Percentiles rank a stretch among this genome's conserved stretches.
Conservation (phyloP, 2,113 vertebrate genomes). For the Microcebus lehilahytsara region DNA sequence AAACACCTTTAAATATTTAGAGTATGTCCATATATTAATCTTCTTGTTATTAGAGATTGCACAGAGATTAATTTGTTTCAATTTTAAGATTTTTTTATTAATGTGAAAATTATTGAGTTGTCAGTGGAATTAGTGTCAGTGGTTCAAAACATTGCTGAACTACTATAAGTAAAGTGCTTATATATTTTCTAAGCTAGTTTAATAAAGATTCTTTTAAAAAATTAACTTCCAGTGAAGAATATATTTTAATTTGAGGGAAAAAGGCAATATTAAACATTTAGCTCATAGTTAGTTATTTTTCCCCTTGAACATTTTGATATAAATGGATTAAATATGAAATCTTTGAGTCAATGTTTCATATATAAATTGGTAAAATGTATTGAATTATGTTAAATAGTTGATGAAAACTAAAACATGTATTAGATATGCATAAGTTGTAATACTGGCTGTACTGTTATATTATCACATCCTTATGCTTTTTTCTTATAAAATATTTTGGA, state of each 20-base stretch:
- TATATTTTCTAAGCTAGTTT: neutral
- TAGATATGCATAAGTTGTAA: neutral
- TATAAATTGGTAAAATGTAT: constrained; percentile 36
- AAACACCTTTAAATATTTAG: neutral
- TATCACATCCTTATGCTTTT: neutral
- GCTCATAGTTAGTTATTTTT: constrained; percentile 22
- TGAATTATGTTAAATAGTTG: constrained; percentile 44
- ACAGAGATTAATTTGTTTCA: neutral
- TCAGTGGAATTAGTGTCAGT: neutral
- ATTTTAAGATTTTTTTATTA: neutral
- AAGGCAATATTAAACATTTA: constrained; percentile 42
- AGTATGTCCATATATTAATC: neutral
- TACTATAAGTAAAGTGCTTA: constrained; percentile 13
- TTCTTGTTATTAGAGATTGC: neutral
- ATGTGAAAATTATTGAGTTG: neutral
- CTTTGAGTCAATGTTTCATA: neutral
- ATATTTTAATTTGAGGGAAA: constrained; percentile 44
- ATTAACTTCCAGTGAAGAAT: constrained; percentile 28
- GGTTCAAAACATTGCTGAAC: neutral
- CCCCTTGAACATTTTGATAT: constrained; percentile 26
- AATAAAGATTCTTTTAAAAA: neutral
- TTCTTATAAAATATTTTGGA: neutral
- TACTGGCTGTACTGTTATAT: neutral
- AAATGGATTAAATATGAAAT: constrained; percentile 24
- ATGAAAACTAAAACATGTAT: constrained; percentile 46